These are phyloP conservation scores for Drosophila acutilabella DNA, from an alignment of 2,888 invertebrate genomes.

Conservation along the genomic window DNA sequence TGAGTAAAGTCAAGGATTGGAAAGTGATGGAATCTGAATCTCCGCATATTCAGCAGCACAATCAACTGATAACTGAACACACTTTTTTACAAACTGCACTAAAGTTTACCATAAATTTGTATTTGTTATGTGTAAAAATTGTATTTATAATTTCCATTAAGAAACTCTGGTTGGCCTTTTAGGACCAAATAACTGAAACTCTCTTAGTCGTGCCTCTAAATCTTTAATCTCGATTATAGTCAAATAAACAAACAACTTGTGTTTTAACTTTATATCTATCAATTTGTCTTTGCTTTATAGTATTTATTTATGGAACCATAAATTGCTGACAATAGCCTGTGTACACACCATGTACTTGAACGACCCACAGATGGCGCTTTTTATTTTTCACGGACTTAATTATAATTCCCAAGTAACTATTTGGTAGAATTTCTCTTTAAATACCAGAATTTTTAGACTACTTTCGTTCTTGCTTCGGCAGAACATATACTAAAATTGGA, in stretches of 20 bases:
- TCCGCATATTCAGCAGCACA: slow-evolving; percentile 47
- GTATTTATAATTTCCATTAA: slow-evolving; percentile 51
- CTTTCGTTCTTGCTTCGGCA: slow-evolving; percentile 90
- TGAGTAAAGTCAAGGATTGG: slow-evolving; percentile 88
- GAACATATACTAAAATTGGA: slow-evolving; percentile 95
- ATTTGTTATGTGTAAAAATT: slow-evolving; percentile 56
- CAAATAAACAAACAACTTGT: slow-evolving; percentile 62
- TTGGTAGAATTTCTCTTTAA: neutral
- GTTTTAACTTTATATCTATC: slow-evolving; percentile 49
- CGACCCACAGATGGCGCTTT: slow-evolving; percentile 32
- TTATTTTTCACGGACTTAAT: neutral
- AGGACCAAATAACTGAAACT: slow-evolving; percentile 50
- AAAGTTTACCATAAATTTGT: slow-evolving; percentile 41
- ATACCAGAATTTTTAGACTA: accelerated
- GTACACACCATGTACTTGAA: neutral
- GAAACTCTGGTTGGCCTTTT: slow-evolving; percentile 33
- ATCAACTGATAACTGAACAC: slow-evolving; percentile 57
- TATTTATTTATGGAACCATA: neutral
- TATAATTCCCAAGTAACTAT: slow-evolving; percentile 66
- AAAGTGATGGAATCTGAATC: neutral
- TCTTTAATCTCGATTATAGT: slow-evolving; percentile 59
- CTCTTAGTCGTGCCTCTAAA: slow-evolving; percentile 73
- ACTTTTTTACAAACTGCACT: slow-evolving; percentile 59
- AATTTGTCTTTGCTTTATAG: neutral
- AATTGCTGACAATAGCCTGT: neutral